These are phyloP conservation scores for Volucella zonaria DNA, from an alignment of 2,888 invertebrate species.

Conservation along the genomic window DNA sequence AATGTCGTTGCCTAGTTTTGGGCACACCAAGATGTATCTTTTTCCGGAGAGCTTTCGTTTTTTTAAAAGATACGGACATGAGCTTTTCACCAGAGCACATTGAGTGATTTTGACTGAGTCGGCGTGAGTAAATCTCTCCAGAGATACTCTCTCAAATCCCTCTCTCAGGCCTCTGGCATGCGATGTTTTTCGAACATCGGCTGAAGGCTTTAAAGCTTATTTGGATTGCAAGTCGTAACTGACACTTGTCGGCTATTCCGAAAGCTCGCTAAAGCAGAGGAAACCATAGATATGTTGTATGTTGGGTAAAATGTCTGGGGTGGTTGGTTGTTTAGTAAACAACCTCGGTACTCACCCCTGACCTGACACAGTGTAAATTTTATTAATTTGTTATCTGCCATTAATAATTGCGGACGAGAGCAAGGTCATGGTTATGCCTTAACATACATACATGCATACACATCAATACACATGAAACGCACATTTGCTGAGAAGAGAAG, in stretches of 20 bases:
- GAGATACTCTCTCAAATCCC: conserved; percentile 8
- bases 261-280: neutral
- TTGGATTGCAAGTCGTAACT: conserved; percentile 23
- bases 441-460: neutral
- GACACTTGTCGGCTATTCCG: conserved; percentile 62
- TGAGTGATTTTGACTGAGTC: conserved; percentile 55
- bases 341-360: conserved; percentile 9
- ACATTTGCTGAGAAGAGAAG: too few relatives aligned
- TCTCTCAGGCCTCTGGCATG: conserved; percentile 42
- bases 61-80: neutral
- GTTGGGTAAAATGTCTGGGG: neutral
- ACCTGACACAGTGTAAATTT: conserved; percentile 53
- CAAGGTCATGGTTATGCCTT: conserved; percentile 27
- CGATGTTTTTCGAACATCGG: conserved; percentile 52
- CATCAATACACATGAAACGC: too few relatives aligned
- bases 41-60: conserved; percentile 31
- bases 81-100: conserved; percentile 43
- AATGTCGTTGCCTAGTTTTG: conserved; percentile 65
- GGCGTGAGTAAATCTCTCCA: conserved; percentile 39
- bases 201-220: conserved; percentile 25
- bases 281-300: neutral
- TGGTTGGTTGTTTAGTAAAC: neutral
- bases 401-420: conserved; percentile 44
- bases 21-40: conserved; percentile 38
- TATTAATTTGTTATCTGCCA: conserved; percentile 49